Evolutionary conservation across 2,797 vertebrate genomes (phyloP), one percentile per base, ranked within the genome.

Genomic region (Philypnodon macrostomus): DNA sequence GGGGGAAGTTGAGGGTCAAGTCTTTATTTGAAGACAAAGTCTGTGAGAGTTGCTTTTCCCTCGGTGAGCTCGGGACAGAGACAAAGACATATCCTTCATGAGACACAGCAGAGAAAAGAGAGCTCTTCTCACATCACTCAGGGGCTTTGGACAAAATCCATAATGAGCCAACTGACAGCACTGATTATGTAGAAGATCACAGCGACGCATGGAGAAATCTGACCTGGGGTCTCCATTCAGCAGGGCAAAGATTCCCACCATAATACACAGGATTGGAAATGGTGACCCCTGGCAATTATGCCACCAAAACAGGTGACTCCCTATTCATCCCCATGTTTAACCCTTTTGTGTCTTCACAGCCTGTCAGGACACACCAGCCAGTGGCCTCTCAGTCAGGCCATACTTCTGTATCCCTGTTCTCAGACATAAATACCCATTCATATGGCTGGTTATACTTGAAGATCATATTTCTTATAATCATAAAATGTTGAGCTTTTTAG

Each of bases 101-200:
- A 70, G 78, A 88, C 79, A 70, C 67, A 33, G 63, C 41, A 51
- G 78, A 85, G 85, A 87, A 84, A 87, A 79, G 71, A 83, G 69
- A 76, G 80, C 65, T 87, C 83, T 88, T 89, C 91, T 92, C 91
- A 92, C 89, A 92, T 95, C 92, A 92, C 91, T 89, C 86, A 87
- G 84, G 89, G 89, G 78, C 87, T 89, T 92, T 91, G 89, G 90
- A 87, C 91, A 88, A 90, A 91, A 91, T 92, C 84, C 82, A 90
- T 92, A 95, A 93, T 93, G 89, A 92, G 85, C 77, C 88, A 92
- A 92, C 87, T 93, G 93, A 94, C 90, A 93, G 92, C 88, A 91
- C 86, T 80, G 83, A 92, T 92, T 92, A 92, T 93, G 87, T 81
- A 53, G 78, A 83, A 88, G 90, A 93, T 92, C 88, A 89, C 79